Base-by-base conservation (phyloP, 2,888 invertebrate species). In the Xylophagus ater region DNA sequence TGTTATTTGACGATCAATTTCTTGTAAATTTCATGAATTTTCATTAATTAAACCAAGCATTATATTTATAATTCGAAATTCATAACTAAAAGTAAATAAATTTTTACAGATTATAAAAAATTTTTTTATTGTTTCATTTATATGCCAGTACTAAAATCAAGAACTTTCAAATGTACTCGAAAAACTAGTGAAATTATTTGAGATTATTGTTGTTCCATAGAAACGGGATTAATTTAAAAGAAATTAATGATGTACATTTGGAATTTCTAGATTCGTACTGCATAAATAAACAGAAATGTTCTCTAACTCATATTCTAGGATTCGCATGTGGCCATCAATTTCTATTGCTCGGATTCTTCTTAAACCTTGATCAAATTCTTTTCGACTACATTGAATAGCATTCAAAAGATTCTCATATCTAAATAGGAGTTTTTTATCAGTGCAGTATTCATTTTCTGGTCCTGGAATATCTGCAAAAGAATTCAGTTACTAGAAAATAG, bases 11-110 rank as follows among this genome's bases (percentile, higher is more conserved):
- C 74, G 77, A 12, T 81, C 79, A 40, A 93, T 71, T 54, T 74
- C 76, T 54, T 85, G 72, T 28, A 80, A 54, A 4, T 71, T 58
- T 90, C 90, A 89, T 0, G 86, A 86, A 57, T 89, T 87, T 57
- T 87, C 86, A 46, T 84, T 83, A 34, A 89, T 77, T 19, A 88
- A 63, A 55, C 82, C 82, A 10, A 89, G 56, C 74, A 93, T 81
- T 46, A 80, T 72, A 3, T 81, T 81, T 7, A 92, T 55, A 10
- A 85, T 79, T 49, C 82, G 70, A 52, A 82, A 85, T 56, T 87
- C 81, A 54, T 85, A 51, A 8, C 44, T 48, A 13, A 10, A 37
- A 23, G 35, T 4, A 10, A 15, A 17, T 7, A 10, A 26, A 26
- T n/a, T 4, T 5, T 10, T 8, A n/a, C n/a, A 10, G n/a, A 12